Evolutionary conservation across 1,140 invertebrate species (phyloP), one percentile per base, ranked within the genome.

Genomic region (Papilio aristodemus): DNA sequence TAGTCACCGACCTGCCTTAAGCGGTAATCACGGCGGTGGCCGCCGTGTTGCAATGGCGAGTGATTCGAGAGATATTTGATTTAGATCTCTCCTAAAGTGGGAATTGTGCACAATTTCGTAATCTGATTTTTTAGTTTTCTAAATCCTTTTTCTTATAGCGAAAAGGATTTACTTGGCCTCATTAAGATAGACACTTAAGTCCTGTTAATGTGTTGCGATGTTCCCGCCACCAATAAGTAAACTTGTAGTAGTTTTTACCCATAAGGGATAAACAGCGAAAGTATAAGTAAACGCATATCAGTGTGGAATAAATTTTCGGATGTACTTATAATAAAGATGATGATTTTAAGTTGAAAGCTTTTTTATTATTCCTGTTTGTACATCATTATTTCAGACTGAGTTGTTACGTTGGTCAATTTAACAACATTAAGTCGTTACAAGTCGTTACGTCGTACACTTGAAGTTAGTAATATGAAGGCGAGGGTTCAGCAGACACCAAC

Each of bases 71-170:
- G 27, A 62, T 10, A 62, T 62, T 62, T n/a, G n/a, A n/a, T 62
- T 62, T 62, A 62, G 59, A 62, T 62, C 32, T 4, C 14, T 22
- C 32, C 59, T 62, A 62, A 62, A 19, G 19, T 19, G 19, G 36
- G 27, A 62, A 36, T 38, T 36, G 32, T 62, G 17, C n/a, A 8
- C 11, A 32, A 14, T 62, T 14, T 62, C 17, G 36, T 14, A 62
- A 62, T 32, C 58, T n/a, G 3, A 10, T n/a, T n/a, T n/a, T 17
- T 57, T 32, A 17, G n/a, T 58, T 43, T 14, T 19, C 9, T 46
- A 46, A 46, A 19, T 46, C 0, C 1, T 10, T 54, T 54, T 54
- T 54, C 46, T 19, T 54, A 19, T 46, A 43, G 3, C n/a, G 41
- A 43, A 43, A 43, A 43, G n/a, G 5, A 14, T 43, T 43, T 17